Conservation (phyloP, 2,888 invertebrate genomes). For the Brachylomia viminalis region DNA sequence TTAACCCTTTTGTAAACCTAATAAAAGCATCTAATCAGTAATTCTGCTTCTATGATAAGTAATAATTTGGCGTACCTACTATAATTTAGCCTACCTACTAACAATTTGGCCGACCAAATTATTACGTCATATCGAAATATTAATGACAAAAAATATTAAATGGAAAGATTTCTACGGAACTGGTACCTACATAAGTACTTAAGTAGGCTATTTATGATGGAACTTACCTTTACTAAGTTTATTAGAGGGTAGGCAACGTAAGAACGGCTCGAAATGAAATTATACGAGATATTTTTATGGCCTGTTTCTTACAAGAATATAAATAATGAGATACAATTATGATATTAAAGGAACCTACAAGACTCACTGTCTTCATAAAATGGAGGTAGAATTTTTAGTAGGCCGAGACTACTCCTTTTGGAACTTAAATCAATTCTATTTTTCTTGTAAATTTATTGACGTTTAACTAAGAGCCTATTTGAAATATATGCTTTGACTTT, state of each 20-base stretch:
- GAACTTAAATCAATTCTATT: too few species aligned
- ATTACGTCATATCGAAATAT: too few species aligned
- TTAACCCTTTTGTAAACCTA: background rate
- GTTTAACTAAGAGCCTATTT: too few species aligned
- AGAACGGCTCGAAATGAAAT: slow-evolving; percentile 15
- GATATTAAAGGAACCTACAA: background rate
- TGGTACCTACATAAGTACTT: too few species aligned
- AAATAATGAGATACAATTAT: slow-evolving; percentile 54
- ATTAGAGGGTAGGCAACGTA: background rate
- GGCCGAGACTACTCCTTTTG: background rate
- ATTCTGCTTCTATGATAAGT: background rate
- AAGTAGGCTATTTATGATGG: background rate
- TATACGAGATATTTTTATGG: slow-evolving; percentile 17
- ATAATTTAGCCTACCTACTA: background rate
- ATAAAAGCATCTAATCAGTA: background rate
- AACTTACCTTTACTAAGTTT: background rate
- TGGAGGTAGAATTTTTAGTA: background rate
- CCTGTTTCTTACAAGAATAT: background rate
- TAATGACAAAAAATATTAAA: too few species aligned
- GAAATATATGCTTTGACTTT: too few species aligned
- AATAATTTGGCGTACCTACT: too few species aligned
- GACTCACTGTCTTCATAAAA: slow-evolving; percentile 4
- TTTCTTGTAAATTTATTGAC: too few species aligned
- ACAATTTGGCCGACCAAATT: background rate
- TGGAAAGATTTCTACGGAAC: too few species aligned